These are phyloP conservation scores for Eriocheir sinensis DNA, from an alignment of 1,140 invertebrate genomes.

Conservation along the genomic window DNA sequence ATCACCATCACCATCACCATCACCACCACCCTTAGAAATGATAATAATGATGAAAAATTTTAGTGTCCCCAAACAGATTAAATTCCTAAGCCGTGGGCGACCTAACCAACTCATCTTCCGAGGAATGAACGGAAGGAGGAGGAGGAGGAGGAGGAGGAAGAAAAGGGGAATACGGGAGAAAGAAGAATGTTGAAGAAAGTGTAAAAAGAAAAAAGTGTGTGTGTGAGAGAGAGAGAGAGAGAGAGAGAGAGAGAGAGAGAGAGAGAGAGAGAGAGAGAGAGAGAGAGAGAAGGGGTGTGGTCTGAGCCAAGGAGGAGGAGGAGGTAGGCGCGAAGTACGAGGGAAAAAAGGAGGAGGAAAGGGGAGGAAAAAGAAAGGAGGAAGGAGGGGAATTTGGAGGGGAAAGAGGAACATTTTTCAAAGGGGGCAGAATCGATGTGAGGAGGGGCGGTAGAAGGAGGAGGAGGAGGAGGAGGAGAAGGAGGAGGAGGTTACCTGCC, in stretches of 20 bases:
- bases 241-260: neutral
- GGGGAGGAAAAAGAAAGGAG: neutral
- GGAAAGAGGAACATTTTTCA: neutral
- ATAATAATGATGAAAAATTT: no score
- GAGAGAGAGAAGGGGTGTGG: neutral
- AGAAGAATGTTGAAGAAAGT: neutral
- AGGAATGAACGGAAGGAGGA: no score
- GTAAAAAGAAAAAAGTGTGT: neutral
- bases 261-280: neutral
- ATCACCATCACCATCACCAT: no score
- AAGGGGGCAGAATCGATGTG: neutral
- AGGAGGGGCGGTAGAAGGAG: no score
- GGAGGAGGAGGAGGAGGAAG: neutral
- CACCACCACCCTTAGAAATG: no score
- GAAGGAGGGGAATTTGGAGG: neutral
- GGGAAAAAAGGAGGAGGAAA: neutral
- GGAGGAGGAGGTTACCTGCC: neutral
- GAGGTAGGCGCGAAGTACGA: neutral
- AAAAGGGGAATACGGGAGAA: neutral
- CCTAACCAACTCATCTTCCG: no score
- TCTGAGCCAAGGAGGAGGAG: neutral
- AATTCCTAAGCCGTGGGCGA: no score
- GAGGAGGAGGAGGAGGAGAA: constrained; percentile 10
- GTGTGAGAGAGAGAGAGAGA: no score
- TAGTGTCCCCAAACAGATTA: no score